Evolutionary conservation across 2,113 vertebrate genomes (phyloP), one percentile per base, ranked within the genome.

Genomic region (Rhombomys opimus): DNA sequence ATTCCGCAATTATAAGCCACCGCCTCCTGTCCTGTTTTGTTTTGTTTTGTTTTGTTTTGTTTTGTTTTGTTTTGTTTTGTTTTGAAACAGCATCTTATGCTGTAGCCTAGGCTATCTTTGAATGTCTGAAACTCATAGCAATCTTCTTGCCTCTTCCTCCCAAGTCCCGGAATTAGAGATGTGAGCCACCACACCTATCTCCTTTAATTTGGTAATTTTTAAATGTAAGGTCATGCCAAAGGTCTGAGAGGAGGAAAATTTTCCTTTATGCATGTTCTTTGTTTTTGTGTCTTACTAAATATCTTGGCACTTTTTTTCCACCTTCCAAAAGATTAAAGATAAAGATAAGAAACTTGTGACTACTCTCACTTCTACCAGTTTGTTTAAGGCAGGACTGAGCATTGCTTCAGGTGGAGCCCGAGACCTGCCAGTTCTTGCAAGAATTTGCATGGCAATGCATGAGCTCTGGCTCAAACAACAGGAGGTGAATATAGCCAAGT

Each of bases 391-490:
- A 76, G 41, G 72, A 70, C 27, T 35, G 75, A 63, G 14, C 50
- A 23, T 46, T 35, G 7, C 30, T 85, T 41, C 23, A 80, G 41
- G 41, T 38, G 63, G 63, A 93, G 67, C 80, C 27, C 32, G 10
- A 30, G 76, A n/a, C 72, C 57, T 85, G 50, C 59, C n/a, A 72
- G 52, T 59, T 89, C 90, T 77, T 96, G 20, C 38, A 96, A 73
- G 77, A 46, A 87, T 13, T 25, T 92, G 68, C n/a, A 67, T 75
- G 17, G 13, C 30, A 84, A 73, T 80, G 78, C 32, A 20, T 30
- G 59, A 61, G 18, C 20, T 70, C 22, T 77, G 30, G 30, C 59
- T 73, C 92, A 15, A 38, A 5, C 27, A 61, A 27, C 32, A 78
- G 46, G 15, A 59, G 20, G 7, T 78, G 32, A 17, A 13, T 15